Evolutionary conservation across 2,113 vertebrate genomes (phyloP).

Genomic region (Scopus umbretta): DNA sequence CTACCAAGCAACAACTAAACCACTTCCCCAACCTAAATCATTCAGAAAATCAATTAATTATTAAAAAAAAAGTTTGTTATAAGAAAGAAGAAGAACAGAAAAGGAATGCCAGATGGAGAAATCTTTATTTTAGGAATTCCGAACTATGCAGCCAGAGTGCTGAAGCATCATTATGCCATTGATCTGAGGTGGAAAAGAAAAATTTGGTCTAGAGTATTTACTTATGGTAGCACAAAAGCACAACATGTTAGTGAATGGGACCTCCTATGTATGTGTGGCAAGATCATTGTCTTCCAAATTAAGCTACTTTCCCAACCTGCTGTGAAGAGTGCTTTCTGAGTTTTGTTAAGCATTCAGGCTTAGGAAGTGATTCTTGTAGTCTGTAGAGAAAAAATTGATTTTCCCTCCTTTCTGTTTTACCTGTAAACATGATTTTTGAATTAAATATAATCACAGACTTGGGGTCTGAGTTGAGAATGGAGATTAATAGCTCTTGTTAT

Average conservation of each 20-base stretch:
- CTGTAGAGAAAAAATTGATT: conserved; percentile 45
- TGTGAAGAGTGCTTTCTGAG: background rate
- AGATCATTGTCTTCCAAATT: conserved; percentile 35
- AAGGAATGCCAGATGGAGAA: background rate
- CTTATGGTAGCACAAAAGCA: conserved; percentile 21
- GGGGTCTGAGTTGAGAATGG: background rate
- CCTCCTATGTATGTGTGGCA: background rate
- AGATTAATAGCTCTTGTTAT: conserved; percentile 32
- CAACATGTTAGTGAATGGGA: background rate
- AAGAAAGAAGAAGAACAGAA: background rate
- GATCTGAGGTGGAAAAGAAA: conserved; percentile 24
- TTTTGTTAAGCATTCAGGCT: conserved; percentile 6
- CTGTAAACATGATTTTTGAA: conserved; percentile 49
- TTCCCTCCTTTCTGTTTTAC: conserved; percentile 6
- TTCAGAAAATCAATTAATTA: background rate
- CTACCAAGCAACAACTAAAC: too few species aligned
- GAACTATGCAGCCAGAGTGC: background rate
- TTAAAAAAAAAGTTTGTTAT: background rate
- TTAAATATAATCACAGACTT: conserved; percentile 45
- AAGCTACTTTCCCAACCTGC: conserved; percentile 1
- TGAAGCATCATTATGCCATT: background rate
- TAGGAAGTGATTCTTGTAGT: background rate
- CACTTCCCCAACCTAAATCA: background rate
- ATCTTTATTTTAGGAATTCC: background rate
- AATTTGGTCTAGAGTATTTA: background rate